These are phyloP conservation scores for Drosophila suzukii DNA, from an alignment of 1,140 invertebrate species.

Conservation along the genomic window DNA sequence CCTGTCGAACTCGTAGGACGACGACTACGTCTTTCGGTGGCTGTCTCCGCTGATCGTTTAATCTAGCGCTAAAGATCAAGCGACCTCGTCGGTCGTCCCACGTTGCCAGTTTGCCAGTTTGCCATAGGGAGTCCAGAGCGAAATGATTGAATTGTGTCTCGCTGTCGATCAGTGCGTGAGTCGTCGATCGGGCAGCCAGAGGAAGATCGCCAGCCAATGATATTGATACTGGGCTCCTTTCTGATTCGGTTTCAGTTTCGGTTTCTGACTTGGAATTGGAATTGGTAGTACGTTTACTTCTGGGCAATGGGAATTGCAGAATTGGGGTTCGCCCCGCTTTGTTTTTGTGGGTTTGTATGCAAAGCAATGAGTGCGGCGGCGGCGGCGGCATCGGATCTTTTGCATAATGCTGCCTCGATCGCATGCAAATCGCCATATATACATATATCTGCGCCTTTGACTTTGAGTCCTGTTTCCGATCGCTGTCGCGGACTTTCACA, in stretches of 20 bases:
- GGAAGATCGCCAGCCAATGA: conserved; percentile 62
- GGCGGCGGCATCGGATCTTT: conserved; percentile 20
- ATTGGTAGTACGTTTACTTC: too few relatives aligned
- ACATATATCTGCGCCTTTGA: conserved; percentile 17
- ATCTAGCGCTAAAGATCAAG: conserved; percentile 82
- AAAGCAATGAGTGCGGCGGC: conserved; percentile 48
- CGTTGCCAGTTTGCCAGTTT: conserved; percentile 5
- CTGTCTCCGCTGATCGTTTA: conserved; percentile 76
- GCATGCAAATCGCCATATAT: conserved; percentile 66
- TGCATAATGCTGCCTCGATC: conserved; percentile 63
- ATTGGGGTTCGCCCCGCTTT: conserved; percentile 7
- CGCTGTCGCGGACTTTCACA: conserved; percentile 78
- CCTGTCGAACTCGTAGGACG: conserved; percentile 31
- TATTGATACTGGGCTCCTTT: conserved; percentile 21
- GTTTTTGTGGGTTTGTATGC: conserved; percentile 59
- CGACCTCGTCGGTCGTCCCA: conserved; percentile 53
- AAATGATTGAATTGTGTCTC: conserved; percentile 84
- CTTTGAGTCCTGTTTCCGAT: conserved; percentile 82
- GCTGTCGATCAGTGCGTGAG: conserved; percentile 73
- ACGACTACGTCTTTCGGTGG: conserved; percentile 34
- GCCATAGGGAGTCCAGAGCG: conserved; percentile 13
- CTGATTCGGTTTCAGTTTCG: conserved; percentile 14
- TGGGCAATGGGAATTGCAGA: not conserved
- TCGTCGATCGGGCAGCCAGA: conserved; percentile 37
- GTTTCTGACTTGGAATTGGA: not conserved